Conservation (phyloP, 2,797 vertebrate genomes). For the Echiichthys vipera region DNA sequence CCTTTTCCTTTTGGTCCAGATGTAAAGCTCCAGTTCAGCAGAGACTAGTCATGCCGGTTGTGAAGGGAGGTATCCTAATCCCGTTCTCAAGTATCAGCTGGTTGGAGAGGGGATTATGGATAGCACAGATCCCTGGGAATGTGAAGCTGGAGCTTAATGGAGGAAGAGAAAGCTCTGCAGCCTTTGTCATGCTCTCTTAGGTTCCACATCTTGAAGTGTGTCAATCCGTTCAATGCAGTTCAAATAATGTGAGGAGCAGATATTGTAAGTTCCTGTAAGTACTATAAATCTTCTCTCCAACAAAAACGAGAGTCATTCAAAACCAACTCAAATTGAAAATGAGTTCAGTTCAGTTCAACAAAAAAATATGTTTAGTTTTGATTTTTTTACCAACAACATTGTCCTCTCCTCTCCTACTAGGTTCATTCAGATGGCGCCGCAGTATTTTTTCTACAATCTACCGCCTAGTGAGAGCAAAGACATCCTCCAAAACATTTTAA, state of each 20-base stretch:
- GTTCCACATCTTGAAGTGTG: slow-evolving; percentile 18
- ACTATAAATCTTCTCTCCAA: slow-evolving; percentile 8
- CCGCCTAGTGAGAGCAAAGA: slow-evolving; percentile 93
- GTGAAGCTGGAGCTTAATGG: slow-evolving; percentile 58
- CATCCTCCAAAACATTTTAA: slow-evolving; percentile 86
- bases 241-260: slow-evolving; percentile 24
- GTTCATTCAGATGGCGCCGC: slow-evolving; percentile 89
- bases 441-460: slow-evolving; percentile 94
- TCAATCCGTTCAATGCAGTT: slow-evolving; percentile 16
- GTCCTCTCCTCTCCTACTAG: slow-evolving; percentile 63
- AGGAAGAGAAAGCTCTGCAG: slow-evolving; percentile 48
- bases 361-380: not conserved
- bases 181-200: slow-evolving; percentile 45
- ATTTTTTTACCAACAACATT: not conserved
- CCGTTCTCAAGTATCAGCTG: slow-evolving; percentile 62
- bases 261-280: not conserved
- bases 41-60: slow-evolving; percentile 41
- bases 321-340: not conserved
- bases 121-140: slow-evolving; percentile 59
- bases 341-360: not conserved
- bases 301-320: slow-evolving; percentile 1
- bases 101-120: slow-evolving; percentile 69
- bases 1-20: slow-evolving; percentile 31
- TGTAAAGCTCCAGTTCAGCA: slow-evolving; percentile 45
- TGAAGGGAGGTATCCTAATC: slow-evolving; percentile 65